These are phyloP conservation scores for Subacronicta megacephala DNA, from an alignment of 2,888 invertebrate genomes.

Conservation along the genomic window DNA sequence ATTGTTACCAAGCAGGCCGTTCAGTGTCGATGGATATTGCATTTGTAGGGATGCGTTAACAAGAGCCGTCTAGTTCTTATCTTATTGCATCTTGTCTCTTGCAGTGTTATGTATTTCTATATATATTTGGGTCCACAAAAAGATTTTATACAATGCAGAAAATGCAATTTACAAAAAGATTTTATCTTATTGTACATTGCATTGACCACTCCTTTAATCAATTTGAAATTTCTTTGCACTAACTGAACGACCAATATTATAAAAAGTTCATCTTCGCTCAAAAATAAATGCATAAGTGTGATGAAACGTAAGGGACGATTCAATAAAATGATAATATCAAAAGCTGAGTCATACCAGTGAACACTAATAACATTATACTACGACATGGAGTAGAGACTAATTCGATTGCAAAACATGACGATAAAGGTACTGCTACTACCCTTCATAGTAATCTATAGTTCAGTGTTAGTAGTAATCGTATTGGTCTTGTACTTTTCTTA, in stretches of 20 bases:
- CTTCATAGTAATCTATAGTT: not conserved
- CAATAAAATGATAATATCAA: conserved; percentile 8
- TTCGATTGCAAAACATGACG: conserved; percentile 14
- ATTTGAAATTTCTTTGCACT: not conserved
- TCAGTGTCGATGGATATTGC: conserved; percentile 49
- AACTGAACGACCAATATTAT: not conserved
- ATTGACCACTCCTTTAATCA: no score
- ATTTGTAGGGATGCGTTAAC: conserved; percentile 64
- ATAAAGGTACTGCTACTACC: conserved; percentile 6
- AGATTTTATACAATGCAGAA: no score
- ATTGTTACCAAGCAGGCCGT: conserved; percentile 24
- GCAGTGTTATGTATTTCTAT: conserved; percentile 22
- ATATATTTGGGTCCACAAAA: no score
- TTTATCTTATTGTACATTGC: no score
- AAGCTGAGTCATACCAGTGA: conserved; percentile 4
- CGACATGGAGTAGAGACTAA: conserved; percentile 7
- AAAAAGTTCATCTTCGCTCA: not conserved
- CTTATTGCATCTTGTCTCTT: conserved; percentile 50
- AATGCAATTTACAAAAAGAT: no score
- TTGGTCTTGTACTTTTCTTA: no score
- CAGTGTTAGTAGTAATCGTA: no score
- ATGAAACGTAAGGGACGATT: not conserved
- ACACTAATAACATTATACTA: conserved; percentile 15
- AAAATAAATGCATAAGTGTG: no score
- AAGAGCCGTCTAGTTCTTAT: conserved; percentile 54